A percentile compares a stretch with the other conserved stretches of the same genome.
phyloP scores from a whole-genome alignment of 2,888 invertebrate species.

The Ypsolopha scabrella region DNA sequence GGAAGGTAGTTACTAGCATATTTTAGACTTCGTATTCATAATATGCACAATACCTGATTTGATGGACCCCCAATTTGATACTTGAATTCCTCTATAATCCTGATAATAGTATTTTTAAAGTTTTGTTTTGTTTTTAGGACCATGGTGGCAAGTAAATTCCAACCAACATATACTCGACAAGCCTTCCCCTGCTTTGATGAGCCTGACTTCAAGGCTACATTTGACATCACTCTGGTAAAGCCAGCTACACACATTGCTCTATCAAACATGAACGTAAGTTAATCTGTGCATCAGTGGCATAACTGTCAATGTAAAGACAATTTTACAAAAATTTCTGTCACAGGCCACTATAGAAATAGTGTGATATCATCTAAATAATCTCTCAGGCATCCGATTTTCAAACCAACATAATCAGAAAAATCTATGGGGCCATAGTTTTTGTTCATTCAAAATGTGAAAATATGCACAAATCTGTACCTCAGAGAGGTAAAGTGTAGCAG shows the following conservation, averaged over 20 bases:
- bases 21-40: neutral
- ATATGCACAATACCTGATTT: no score
- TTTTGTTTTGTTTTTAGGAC: slow-evolving; percentile 61
- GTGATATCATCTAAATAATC: no score
- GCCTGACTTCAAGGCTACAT: slow-evolving; percentile 90
- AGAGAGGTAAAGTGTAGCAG: no score
- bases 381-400: no score
- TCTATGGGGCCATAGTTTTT: no score
- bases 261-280: slow-evolving; percentile 88
- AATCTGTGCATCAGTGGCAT: neutral
- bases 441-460: no score
- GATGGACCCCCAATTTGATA: no score
- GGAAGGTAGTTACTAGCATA: slow-evolving; percentile 38
- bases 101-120: no score
- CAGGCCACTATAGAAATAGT: no score
- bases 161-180: slow-evolving; percentile 92
- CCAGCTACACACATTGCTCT: slow-evolving; percentile 80
- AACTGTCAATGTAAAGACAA: neutral
- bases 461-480: no score
- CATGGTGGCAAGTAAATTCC: slow-evolving; percentile 93
- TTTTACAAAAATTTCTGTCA: neutral
- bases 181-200: slow-evolving; percentile 98
- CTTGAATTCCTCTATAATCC: no score
- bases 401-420: no score
- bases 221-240: slow-evolving; percentile 80